A percentile compares a stretch with the other conserved stretches of the same genome.
These are phyloP conservation scores for Cacoxenus indagator DNA, from an alignment of 2,888 invertebrate genomes.

Conservation along the genomic window DNA sequence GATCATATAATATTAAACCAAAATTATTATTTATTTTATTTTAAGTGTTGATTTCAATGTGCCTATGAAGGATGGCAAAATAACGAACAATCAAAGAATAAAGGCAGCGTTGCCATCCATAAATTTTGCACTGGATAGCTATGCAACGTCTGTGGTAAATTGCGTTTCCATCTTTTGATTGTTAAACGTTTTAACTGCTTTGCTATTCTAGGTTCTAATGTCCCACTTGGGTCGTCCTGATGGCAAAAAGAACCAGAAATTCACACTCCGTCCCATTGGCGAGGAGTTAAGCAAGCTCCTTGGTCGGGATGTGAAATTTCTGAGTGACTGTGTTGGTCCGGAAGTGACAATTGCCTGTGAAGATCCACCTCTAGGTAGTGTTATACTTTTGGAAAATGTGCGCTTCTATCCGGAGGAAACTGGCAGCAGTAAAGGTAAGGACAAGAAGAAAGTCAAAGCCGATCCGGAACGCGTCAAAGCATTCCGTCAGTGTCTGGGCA, in stretches of 20 bases:
- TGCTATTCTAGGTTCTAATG: constrained; percentile 80
- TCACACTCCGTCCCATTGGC: constrained; percentile 92
- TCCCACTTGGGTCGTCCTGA: constrained; percentile 98
- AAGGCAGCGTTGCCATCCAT: constrained; percentile 94
- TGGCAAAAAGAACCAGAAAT: constrained; percentile 87
- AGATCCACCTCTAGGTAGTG: constrained; percentile 85
- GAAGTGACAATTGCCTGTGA: constrained; percentile 90
- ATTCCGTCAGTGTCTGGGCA: constrained; percentile 90
- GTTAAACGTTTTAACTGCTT: neutral
- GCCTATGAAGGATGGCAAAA: constrained; percentile 94
- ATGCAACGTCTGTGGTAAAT: constrained; percentile 85
- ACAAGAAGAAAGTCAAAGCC: constrained; percentile 93
- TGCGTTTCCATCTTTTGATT: neutral
- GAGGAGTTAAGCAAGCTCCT: constrained; percentile 88
- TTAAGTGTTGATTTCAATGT: constrained; percentile 98
- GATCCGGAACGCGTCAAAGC: constrained; percentile 81
- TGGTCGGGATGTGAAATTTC: constrained; percentile 78
- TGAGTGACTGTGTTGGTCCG: constrained; percentile 92
- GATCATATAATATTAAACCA: neutral
- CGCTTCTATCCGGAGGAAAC: constrained; percentile 98
- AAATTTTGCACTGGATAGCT: constrained; percentile 91
- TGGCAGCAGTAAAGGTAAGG: constrained; percentile 92
- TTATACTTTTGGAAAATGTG: constrained; percentile 95
- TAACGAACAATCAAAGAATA: constrained; percentile 97
- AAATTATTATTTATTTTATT: neutral